Conservation (phyloP, 2,797 vertebrate genomes). For the Varecia variegata region DNA sequence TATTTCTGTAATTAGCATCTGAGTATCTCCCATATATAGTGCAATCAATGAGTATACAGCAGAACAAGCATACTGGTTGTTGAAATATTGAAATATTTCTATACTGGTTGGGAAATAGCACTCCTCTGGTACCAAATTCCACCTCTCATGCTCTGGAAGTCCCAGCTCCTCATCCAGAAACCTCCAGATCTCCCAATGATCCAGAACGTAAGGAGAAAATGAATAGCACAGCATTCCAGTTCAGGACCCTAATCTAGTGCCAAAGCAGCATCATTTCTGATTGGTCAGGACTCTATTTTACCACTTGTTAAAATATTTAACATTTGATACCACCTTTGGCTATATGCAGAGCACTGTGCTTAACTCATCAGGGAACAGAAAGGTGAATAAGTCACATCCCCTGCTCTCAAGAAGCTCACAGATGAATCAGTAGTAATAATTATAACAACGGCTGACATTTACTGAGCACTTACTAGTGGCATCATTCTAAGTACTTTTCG, state of each 20-base stretch:
- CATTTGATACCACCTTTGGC: not conserved
- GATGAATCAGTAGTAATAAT: not conserved
- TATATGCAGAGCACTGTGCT: not conserved
- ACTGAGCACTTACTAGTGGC: not conserved
- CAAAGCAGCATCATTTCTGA: not conserved
- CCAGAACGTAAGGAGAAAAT: not conserved
- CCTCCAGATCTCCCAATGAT: not conserved
- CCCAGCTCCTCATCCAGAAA: not conserved
- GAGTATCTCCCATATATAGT: not conserved
- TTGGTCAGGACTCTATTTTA: not conserved
- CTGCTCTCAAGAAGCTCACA: not conserved
- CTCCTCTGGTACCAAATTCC: not conserved
- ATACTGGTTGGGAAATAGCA: not conserved
- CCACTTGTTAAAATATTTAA: conserved; percentile 10
- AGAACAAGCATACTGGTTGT: not conserved
- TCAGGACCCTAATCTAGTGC: not conserved
- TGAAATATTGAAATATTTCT: not conserved
- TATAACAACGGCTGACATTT: not conserved
- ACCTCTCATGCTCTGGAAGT: not conserved
- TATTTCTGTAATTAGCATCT: not conserved
- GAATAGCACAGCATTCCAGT: not conserved
- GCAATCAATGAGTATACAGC: not conserved
- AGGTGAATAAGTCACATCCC: not conserved
- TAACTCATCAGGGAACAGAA: not conserved
- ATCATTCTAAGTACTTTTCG: not conserved